Evolutionary conservation across 2,113 vertebrate genomes (phyloP), one percentile per base, ranked within the genome.

Genomic region (Corynorhinus townsendii): DNA sequence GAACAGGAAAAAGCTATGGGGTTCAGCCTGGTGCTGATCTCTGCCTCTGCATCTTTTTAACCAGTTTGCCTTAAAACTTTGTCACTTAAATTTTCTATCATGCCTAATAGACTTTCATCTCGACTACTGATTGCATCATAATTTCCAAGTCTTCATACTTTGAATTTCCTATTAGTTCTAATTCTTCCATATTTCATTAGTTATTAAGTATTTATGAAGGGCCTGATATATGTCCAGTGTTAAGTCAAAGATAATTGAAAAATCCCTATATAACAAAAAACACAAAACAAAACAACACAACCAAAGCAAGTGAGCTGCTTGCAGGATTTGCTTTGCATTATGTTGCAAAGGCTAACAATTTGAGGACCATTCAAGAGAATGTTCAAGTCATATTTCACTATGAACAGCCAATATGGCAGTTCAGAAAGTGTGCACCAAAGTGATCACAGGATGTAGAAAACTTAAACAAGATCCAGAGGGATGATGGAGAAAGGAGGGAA

Each of bases 1-100:
- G 11, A 85, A 59, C 2, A 75, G 33, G 35, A 69, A 56, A 64
- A 79, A 14, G 10, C 30, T 15, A 2, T 26, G 30, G 22, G 38
- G 15, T 38, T 87, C 56, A 40, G 11, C 45, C 52, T 87, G 43
- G 38, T 79, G 40, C 28, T 77, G 7, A 40, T 38, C 22, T 77
- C 71, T 40, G 3, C 43, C 43, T 86, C 20, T 83, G 62, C 5
- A 40, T 69, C 64, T 88, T 91, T 84, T 82, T 28, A 85, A 87
- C 28, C 7, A 76, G 56, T 52, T 52, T 89, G 11, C 28, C 22
- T 68, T 84, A 62, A 0, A 38, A 16, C 3, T 93, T 89, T 28
- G 73, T 81, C 40, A 38, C n/a, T 95, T 91, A 93, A 69, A 81
- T 82, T 89, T 93, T 93, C 49, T 73, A 40, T 91, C 11, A 92